Evolutionary conservation across 2,797 vertebrate species (phyloP).

Genomic region (Botia almorhae): DNA sequence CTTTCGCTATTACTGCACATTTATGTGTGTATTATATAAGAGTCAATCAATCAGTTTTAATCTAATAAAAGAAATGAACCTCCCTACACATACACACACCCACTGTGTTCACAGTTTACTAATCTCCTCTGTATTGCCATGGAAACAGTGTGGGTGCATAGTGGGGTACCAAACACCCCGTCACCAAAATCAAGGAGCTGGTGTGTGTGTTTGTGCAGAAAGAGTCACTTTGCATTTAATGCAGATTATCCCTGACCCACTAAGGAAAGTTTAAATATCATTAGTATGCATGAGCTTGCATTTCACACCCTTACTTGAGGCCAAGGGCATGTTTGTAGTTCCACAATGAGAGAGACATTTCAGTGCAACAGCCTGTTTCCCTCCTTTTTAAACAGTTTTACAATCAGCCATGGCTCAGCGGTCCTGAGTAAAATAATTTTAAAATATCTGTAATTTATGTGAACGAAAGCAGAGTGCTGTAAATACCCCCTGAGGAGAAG

Average conservation of each 20-base stretch:
- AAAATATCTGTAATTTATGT: background rate
- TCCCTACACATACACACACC: constrained; percentile 64
- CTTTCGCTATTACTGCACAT: background rate
- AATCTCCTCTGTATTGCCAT: constrained; percentile 26
- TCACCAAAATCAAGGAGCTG: background rate
- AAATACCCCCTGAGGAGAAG: too few relatives aligned
- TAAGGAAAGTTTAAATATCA: constrained; percentile 71
- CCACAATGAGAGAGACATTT: constrained; percentile 61
- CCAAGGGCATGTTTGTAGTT: constrained; percentile 64
- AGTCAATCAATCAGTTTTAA: constrained; percentile 40
- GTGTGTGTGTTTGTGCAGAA: constrained; percentile 23
- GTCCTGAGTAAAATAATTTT: background rate
- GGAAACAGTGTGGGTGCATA: background rate
- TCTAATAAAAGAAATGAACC: constrained; percentile 59
- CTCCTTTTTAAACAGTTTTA: constrained; percentile 75
- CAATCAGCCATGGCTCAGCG: background rate
- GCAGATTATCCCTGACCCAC: constrained; percentile 63
- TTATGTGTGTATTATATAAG: background rate
- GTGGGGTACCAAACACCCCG: background rate
- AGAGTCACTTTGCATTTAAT: constrained; percentile 73
- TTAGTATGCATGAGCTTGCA: constrained; percentile 75
- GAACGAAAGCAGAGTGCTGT: background rate
- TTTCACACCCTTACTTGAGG: constrained; percentile 66
- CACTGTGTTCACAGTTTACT: constrained; percentile 4
- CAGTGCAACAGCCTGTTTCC: constrained; percentile 51